Conservation (phyloP, 92 coral and sea anemone genomes). For the Zoanthus solanderi region DNA sequence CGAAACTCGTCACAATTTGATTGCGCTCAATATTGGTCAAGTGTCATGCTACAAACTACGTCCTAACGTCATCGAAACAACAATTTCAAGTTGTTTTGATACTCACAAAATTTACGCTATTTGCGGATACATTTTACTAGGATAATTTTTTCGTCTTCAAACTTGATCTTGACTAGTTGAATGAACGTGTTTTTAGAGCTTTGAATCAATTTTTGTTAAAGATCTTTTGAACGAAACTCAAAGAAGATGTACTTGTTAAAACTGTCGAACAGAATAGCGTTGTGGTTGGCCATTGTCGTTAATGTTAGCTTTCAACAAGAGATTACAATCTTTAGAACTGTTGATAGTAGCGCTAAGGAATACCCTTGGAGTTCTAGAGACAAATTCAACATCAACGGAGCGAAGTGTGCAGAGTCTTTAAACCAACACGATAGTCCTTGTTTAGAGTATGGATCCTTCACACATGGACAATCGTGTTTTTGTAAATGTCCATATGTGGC, state of each 20-base stretch:
- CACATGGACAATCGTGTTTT: neutral
- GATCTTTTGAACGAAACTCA: neutral
- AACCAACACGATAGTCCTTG: neutral
- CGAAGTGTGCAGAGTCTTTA: constrained; percentile 1
- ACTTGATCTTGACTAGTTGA: neutral
- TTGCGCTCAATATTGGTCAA: neutral
- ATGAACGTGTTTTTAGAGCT: neutral
- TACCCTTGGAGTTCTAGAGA: constrained; percentile 38
- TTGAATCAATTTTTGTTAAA: neutral
- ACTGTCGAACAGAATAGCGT: neutral
- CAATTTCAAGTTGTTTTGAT: neutral
- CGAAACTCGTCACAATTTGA: neutral
- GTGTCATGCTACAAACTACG: neutral
- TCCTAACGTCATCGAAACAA: neutral
- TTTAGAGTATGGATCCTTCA: constrained; percentile 24
- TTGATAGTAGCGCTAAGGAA: neutral
- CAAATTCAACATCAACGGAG: constrained; percentile 7
- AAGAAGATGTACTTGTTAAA: neutral
- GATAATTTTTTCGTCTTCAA: neutral
- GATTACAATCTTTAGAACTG: constrained; percentile 18
- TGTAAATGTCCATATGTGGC: constrained; percentile 15
- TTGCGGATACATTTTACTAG: neutral
- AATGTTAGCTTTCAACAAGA: constrained; percentile 8
- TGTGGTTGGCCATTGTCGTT: neutral
- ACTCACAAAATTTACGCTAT: neutral